phyloP scores from a whole-genome alignment of 2,797 vertebrate genomes.

The Ceryle rudis region DNA sequence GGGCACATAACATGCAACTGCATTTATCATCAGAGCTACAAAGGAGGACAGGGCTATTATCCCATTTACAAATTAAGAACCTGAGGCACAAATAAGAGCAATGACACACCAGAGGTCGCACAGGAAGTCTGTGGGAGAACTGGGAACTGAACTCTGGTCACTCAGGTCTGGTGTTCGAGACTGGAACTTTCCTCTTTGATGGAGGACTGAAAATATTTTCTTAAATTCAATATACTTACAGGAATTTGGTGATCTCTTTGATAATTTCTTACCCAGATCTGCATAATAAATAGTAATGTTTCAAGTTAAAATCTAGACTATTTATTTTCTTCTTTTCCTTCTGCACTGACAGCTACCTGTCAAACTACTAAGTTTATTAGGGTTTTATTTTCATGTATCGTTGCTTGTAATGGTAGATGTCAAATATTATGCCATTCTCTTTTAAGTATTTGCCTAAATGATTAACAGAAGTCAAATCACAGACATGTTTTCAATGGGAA shows the following conservation, averaged over 20 bases:
- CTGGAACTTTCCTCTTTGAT: neutral
- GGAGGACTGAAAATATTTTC: neutral
- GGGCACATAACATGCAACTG: neutral
- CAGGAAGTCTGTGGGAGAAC: slow-evolving; percentile 56
- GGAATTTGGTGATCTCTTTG: neutral
- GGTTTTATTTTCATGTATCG: neutral
- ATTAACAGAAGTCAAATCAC: neutral
- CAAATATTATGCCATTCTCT: neutral
- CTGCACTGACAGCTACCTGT: neutral
- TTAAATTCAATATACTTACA: neutral
- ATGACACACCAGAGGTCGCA: neutral
- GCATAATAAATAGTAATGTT: neutral
- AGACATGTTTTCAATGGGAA: neutral
- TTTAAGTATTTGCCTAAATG: neutral
- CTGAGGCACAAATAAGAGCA: neutral
- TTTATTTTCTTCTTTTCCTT: neutral
- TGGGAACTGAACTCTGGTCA: neutral
- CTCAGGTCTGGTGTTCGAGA: neutral
- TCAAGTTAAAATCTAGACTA: neutral
- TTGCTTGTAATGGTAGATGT: neutral
- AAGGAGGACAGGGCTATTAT: slow-evolving; percentile 41
- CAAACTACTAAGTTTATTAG: neutral
- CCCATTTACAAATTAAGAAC: neutral
- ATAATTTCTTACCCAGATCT: neutral
- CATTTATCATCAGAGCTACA: neutral